Evolutionary conservation across 2,888 invertebrate species (phyloP).

Genomic region (Pandemis heparana): DNA sequence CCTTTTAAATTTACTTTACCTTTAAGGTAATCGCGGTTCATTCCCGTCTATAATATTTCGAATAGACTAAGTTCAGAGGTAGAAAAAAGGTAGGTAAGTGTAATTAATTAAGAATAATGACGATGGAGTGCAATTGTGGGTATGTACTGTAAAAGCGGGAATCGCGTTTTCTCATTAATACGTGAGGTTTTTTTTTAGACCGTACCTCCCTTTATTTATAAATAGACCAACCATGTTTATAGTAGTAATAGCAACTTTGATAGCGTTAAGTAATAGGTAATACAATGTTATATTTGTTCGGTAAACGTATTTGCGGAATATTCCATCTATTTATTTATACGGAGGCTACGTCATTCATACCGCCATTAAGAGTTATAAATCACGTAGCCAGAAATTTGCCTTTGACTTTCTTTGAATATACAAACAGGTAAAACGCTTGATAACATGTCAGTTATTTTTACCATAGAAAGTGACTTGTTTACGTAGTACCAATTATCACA

Average conservation of each 20-base stretch:
- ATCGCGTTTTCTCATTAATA: background rate
- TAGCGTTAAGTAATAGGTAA: constrained; percentile 55
- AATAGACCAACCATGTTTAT: constrained; percentile 49
- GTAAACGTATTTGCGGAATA: constrained; percentile 61
- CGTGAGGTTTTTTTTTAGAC: constrained; percentile 44
- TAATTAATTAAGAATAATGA: no score
- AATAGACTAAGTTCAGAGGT: no score
- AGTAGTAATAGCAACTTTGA: constrained; percentile 40
- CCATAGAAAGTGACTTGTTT: constrained; percentile 2
- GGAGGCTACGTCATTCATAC: constrained; percentile 31
- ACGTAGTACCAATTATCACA: background rate
- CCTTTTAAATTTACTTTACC: no score
- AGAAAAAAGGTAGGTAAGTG: no score
- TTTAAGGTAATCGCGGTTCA: no score
- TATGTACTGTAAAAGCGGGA: background rate
- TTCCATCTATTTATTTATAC: constrained; percentile 54
- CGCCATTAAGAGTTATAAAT: constrained; percentile 2
- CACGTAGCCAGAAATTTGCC: constrained; percentile 8
- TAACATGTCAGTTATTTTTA: constrained; percentile 6
- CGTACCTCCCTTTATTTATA: constrained; percentile 45
- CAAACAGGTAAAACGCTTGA: constrained; percentile 19
- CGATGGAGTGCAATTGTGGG: no score
- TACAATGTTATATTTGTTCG: constrained; percentile 58
- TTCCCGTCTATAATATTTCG: no score
- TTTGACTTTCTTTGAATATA: constrained; percentile 22